Evolutionary conservation across 2,113 vertebrate species (phyloP).

Genomic region (Trichechus manatus): DNA sequence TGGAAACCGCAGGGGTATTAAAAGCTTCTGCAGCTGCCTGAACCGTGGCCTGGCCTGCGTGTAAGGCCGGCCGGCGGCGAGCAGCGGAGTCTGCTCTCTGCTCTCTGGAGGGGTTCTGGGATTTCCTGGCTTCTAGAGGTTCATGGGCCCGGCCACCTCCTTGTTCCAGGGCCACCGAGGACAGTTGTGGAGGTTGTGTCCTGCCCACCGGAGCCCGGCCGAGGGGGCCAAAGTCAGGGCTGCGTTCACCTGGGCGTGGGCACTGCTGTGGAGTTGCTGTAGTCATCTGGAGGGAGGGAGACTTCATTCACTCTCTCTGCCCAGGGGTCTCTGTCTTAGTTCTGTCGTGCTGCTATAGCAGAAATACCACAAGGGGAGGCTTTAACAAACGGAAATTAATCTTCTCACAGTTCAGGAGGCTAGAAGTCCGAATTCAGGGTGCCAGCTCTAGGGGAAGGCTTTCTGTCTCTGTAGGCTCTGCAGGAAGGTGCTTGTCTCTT

Average conservation of each 20-base stretch:
- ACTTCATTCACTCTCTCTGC: not conserved
- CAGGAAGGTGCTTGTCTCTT: too few species aligned
- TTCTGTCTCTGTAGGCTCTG: too few species aligned
- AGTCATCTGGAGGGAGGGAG: not conserved
- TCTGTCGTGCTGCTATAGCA: too few species aligned
- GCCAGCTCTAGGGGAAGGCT: too few species aligned
- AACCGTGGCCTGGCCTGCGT: not conserved
- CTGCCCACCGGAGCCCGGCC: not conserved
- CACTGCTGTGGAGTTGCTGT: not conserved
- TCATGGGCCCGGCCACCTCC: not conserved
- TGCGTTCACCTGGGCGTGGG: not conserved
- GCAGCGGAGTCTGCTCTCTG: not conserved
- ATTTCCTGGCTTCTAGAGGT: not conserved
- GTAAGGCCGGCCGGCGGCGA: not conserved
- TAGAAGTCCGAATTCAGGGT: too few species aligned
- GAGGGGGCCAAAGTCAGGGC: not conserved
- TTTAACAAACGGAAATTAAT: too few species aligned
- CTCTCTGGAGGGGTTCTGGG: not conserved
- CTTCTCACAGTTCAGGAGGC: too few species aligned
- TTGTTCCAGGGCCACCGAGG: not conserved
- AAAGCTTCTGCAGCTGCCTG: constrained; percentile 51
- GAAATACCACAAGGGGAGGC: too few species aligned
- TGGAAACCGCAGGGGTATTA: constrained; percentile 72
- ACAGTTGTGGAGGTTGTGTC: not conserved
- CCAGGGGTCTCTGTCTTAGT: not conserved